Percentiles rank a stretch among this genome's conserved stretches.
Conservation (phyloP, 2,113 vertebrate species). For the Blennius ocellaris region DNA sequence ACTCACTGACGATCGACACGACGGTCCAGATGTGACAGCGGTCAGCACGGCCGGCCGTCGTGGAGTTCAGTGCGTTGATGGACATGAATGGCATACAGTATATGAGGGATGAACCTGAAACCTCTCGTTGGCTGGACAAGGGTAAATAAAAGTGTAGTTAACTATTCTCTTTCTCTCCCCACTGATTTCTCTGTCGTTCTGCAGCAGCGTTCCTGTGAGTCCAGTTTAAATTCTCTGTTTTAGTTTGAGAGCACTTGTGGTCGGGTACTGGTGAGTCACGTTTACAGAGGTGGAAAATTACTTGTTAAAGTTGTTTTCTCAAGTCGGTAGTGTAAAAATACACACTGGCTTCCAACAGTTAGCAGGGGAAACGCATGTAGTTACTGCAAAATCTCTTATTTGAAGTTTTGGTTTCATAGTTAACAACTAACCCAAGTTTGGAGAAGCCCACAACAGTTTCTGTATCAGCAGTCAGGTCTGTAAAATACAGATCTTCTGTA, state of each 20-base stretch:
- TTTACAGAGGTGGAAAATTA: neutral
- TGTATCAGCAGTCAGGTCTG: too few relatives aligned
- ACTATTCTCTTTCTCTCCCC: conserved; percentile 47
- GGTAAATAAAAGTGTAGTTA: conserved; percentile 82
- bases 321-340: neutral
- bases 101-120: conserved; percentile 72
- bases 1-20: conserved; percentile 38
- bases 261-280: neutral
- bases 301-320: neutral
- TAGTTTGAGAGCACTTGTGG: neutral
- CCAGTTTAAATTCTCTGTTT: neutral
- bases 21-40: conserved; percentile 37
- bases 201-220: neutral
- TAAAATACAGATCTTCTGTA: too few relatives aligned
- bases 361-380: too few relatives aligned
- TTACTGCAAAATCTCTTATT: too few relatives aligned
- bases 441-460: too few relatives aligned
- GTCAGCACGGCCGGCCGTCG: conserved; percentile 49
- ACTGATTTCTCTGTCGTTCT: conserved; percentile 22
- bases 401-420: too few relatives aligned
- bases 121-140: conserved; percentile 71
- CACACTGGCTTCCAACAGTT: neutral
- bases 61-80: conserved; percentile 51
- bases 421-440: too few relatives aligned
- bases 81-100: conserved; percentile 57